Base-by-base conservation (phyloP, 1,140 invertebrate genomes). In the Drosophila gunungcola region DNA sequence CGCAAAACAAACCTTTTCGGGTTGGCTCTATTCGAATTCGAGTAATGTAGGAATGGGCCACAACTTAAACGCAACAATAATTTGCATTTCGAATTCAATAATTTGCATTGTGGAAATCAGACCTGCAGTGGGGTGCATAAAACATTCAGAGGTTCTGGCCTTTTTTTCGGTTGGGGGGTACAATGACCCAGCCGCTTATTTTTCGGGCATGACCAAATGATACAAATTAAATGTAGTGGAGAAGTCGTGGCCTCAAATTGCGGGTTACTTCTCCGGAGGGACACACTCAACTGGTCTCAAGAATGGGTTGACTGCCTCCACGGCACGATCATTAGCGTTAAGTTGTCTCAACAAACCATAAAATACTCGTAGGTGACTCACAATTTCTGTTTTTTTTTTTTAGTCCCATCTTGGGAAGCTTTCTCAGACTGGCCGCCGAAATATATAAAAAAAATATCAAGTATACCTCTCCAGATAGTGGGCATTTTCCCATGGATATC, bases 81-180 rank as follows among this genome's bases (percentile, higher is more conserved):
- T 86, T 86, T 86, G 83, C 79, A 88, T 86, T 88, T 82, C 42
- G 58, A 86, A 81, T 86, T 85, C 48, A 78, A 75, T 85, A 85
- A 85, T 81, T 85, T 85, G 82, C 82, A 86, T 86, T 82, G 64
- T 62, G 27, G 21, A 69, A 88, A 88, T 77, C 80, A 70, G 32
- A 83, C 49, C 57, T 25, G 7, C 38, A 46, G 45, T 34, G 34
- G 48, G 58, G 4, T 36, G 42, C 49, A 68, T 77, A n/a, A 77
- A 77, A 76, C 45, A 77, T 77, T 49, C 63, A 77, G 25, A 62
- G 16, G 42, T 46, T 13, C 56, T 48, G 16, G 29, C 60, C 34
- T 10, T 27, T 45, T 49, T 16, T 21, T 29, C 16, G 45, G 34
- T 6, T 13, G 16, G 13, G 63, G 38, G 25, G 55, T 54, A 55